Percentiles rank a stretch among this genome's conserved stretches.
Evolutionary conservation across 2,888 invertebrate species (phyloP).

Genomic region (Drosophila meridionalis): DNA sequence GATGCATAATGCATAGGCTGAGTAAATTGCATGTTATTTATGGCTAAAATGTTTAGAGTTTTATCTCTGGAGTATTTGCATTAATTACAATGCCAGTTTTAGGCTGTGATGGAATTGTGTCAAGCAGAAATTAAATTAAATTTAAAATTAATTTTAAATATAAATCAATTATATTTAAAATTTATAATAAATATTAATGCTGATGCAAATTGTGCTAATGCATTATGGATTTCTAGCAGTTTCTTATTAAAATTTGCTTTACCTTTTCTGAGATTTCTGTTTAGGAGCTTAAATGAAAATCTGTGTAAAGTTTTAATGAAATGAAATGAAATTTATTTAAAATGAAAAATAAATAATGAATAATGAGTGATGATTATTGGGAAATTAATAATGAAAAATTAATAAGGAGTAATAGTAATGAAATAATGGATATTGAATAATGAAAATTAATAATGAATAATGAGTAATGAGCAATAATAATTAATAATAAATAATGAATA

Average conservation of each 20-base stretch:
- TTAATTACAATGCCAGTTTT: not conserved
- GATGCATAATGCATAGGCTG: not conserved
- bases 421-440: not conserved
- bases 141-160: not conserved
- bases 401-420: too few species aligned
- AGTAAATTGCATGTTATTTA: not conserved
- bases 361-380: not conserved
- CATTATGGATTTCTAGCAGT: too few species aligned
- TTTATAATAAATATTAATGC: not conserved
- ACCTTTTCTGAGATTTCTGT: too few species aligned
- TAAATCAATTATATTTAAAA: not conserved
- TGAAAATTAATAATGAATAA: not conserved
- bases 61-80: not conserved
- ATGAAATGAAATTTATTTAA: too few species aligned
- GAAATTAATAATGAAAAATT: not conserved
- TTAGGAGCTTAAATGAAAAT: too few species aligned
- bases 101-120: not conserved
- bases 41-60: not conserved
- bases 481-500: not conserved
- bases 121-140: not conserved
- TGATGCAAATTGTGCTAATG: too few species aligned
- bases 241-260: too few species aligned
- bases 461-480: too few species aligned
- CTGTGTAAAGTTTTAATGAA: too few species aligned
- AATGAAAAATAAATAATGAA: not conserved